Evolutionary conservation across 2,113 vertebrate genomes (phyloP), one percentile per base, ranked within the genome.

Genomic region (Pipra filicauda): DNA sequence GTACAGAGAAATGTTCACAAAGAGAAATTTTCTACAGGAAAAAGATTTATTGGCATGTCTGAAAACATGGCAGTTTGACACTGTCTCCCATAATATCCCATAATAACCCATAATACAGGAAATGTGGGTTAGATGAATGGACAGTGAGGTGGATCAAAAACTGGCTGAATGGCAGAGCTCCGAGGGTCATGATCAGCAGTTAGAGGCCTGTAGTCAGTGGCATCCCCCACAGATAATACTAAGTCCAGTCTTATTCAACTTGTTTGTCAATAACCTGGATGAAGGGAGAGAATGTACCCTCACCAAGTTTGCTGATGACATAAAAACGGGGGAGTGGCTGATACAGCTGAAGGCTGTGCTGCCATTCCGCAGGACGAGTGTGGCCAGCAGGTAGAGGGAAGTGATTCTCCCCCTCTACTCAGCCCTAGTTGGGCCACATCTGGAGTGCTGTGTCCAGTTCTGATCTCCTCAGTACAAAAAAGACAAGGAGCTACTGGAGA

Each of bases 181-280:
- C 41, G 26, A 59, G 31, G 8, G 18, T 49, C 0, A 0, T 35
- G 21, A 62, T 35, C 48, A 62, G n/a, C 10, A 49, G 9, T 3
- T 43, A 22, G 21, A 62, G 22, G 48, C 9, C 9, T 43, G 35
- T 13, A 35, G 14, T 16, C n/a, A 41, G 21, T 27, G 14, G 46
- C 39, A 48, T 62, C 35, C 52, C 48, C 11, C 41, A 62, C 30
- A 6, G 24, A 41, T 49, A 49, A 8, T 35, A 83, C 8, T 19
- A 21, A 4, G 11, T 48, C 24, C 64, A 55, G 3, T 23, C n/a
- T 49, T 19, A n/a, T 31, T 31, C 55, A 70, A 20, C 12, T 46
- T 39, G 23, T 24, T 83, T 35, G 41, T 70, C 41, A 35, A 10
- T 23, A 6, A 27, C 6, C 41, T 49, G 18, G 24, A 49, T 35